Evolutionary conservation across 2,797 vertebrate genomes (phyloP).

Genomic region (Eulemur coronatus): DNA sequence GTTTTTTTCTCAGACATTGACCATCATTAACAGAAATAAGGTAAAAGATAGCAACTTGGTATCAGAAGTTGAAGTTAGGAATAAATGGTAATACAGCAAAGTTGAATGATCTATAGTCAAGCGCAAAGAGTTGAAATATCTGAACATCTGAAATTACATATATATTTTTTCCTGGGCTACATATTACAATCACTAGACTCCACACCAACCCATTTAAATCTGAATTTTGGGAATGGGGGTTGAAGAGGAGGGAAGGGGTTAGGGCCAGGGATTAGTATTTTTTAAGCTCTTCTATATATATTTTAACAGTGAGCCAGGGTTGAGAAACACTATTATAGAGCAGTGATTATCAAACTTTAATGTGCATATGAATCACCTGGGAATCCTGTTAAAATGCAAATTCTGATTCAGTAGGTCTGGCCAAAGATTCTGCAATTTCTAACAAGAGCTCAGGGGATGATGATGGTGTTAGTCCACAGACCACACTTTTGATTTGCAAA

Average conservation of each 20-base stretch:
- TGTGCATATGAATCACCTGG: neutral
- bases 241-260: neutral
- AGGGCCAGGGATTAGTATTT: neutral
- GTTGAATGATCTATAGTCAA: neutral
- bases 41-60: neutral
- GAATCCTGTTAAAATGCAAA: conserved; percentile 25
- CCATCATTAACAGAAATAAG: neutral
- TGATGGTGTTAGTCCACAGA: neutral
- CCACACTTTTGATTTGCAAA: neutral
- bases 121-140: neutral
- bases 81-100: neutral
- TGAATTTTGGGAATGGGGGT: neutral
- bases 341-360: conserved; percentile 7
- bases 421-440: neutral
- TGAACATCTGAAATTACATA: neutral
- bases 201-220: neutral
- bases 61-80: neutral
- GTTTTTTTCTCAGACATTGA: neutral
- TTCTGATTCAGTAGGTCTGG: neutral
- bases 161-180: neutral
- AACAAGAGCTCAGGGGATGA: neutral
- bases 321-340: neutral
- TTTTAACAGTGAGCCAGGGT: neutral
- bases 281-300: neutral
- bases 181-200: neutral